Evolutionary conservation across 2,797 vertebrate species (phyloP).

Genomic region (Antrozous pallidus): DNA sequence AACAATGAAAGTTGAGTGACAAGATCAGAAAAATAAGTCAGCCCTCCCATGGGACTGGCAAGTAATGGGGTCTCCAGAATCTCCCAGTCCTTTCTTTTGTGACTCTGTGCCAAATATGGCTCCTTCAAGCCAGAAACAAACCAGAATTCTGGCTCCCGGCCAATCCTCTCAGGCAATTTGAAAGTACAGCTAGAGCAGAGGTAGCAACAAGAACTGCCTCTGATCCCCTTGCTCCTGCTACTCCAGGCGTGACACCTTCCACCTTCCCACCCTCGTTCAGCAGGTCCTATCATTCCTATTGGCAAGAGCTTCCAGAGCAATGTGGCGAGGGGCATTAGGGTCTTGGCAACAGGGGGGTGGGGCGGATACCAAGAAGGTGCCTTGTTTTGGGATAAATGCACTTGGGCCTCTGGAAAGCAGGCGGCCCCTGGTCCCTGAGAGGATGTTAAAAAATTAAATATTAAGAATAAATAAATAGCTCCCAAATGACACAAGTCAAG

Average conservation of each 20-base stretch:
- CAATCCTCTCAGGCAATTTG: slow-evolving; percentile 20
- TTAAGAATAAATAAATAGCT: slow-evolving; percentile 79
- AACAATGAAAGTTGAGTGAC: neutral
- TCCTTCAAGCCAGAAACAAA: slow-evolving; percentile 49
- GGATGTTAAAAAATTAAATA: slow-evolving; percentile 79
- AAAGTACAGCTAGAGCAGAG: slow-evolving; percentile 31
- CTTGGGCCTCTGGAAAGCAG: slow-evolving; percentile 72
- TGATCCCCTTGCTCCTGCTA: neutral
- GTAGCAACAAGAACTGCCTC: slow-evolving; percentile 8
- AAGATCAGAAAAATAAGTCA: slow-evolving; percentile 41
- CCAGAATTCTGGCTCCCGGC: slow-evolving; percentile 27
- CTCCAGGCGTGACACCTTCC: neutral
- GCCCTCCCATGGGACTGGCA: neutral
- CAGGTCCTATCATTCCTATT: neutral
- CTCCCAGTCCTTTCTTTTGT: slow-evolving; percentile 23
- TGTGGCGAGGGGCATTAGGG: neutral
- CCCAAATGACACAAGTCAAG: slow-evolving; percentile 67
- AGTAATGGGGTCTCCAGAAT: slow-evolving; percentile 33
- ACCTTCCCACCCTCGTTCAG: neutral
- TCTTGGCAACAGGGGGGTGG: neutral
- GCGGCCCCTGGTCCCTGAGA: slow-evolving; percentile 78
- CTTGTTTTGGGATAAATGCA: slow-evolving; percentile 76
- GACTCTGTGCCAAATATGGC: slow-evolving; percentile 41
- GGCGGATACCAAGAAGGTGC: slow-evolving; percentile 54
- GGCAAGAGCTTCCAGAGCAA: slow-evolving; percentile 44